Evolutionary conservation across 2,797 vertebrate genomes (phyloP), one percentile per base, ranked within the genome.

Genomic region (Danio jaintianensis): DNA sequence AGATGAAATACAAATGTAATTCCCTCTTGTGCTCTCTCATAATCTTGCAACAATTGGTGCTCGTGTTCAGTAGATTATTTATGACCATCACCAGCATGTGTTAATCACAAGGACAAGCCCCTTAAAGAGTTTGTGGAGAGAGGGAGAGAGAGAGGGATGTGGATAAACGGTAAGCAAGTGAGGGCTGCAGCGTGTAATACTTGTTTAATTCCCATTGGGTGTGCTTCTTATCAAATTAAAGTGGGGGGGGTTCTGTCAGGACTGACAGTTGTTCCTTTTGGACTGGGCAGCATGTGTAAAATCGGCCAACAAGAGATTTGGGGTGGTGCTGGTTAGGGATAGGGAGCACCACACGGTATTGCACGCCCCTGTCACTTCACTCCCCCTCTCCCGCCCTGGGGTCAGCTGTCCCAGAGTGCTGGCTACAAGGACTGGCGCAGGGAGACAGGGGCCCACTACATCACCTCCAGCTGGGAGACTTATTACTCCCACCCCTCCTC

Each of bases 161-260:
- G 81, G 79, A 75, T 76, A 76, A 70, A 77, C 9, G 13, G 10
- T 2, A 6, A 73, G 22, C 5, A 40, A 80, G 36, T 13, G 15
- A 74, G 72, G 91, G 90, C 22, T 47, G 62, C 11, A 3, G 20
- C 59, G 86, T 93, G 94, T 96, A 96, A 96, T 98, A 96, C 95
- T 96, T 95, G 95, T 98, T 97, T 98, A 97, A 98, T 97, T 95
- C 96, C 93, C 96, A 96, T 97, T 96, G 95, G 95, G 96, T 93
- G 96, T 94, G 95, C 95, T 95, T 96, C 96, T 97, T 97, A 98
- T 98, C 96, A 96, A 97, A 98, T 98, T 95, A 97, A 97, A 96
- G 94, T 42, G 95, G 56, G 53, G 73, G 78, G 38, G 86, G 82
- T 88, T 92, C 91, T 93, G 92, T 97, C 96, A 97, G 95, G 95